Percentiles rank a stretch among this genome's conserved stretches.
Evolutionary conservation across 2,113 vertebrate genomes (phyloP).

Genomic region (Rhizomys pruinosus): DNA sequence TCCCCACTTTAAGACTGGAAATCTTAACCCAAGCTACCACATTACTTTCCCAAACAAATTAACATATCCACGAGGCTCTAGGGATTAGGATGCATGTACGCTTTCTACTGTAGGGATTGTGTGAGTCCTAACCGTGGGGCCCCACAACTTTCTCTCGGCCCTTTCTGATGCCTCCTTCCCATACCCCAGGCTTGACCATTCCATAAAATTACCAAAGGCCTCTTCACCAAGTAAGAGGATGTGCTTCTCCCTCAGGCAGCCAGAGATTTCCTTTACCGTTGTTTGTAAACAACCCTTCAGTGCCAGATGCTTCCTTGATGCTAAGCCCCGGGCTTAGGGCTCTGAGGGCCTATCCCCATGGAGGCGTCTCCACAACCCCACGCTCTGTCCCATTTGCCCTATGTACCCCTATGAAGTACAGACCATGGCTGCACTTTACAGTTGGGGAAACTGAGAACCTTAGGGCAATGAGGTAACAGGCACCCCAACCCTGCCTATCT

Average conservation of each 20-base stretch:
- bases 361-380: neutral
- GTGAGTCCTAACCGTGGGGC: too few relatives aligned
- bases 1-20: neutral
- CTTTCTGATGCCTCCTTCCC: neutral
- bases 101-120: neutral
- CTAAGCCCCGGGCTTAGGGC: neutral
- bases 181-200: neutral
- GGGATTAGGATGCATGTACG: neutral
- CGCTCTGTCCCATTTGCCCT: neutral
- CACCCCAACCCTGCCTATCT: rapidly evolving
- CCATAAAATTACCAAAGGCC: neutral
- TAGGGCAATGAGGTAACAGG: neutral
- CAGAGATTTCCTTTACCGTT: neutral
- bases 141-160: neutral
- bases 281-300: neutral
- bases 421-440: neutral
- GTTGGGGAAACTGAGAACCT: neutral
- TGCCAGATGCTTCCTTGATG: neutral
- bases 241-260: neutral
- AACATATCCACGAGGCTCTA: neutral
- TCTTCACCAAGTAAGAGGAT: rapidly evolving
- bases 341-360: too few relatives aligned
- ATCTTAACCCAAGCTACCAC: neutral
- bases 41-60: neutral
- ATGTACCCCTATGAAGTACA: neutral